Evolutionary conservation across 2,888 invertebrate species (phyloP), one percentile per base, ranked within the genome.

Genomic region (Steinernema scapterisci): DNA sequence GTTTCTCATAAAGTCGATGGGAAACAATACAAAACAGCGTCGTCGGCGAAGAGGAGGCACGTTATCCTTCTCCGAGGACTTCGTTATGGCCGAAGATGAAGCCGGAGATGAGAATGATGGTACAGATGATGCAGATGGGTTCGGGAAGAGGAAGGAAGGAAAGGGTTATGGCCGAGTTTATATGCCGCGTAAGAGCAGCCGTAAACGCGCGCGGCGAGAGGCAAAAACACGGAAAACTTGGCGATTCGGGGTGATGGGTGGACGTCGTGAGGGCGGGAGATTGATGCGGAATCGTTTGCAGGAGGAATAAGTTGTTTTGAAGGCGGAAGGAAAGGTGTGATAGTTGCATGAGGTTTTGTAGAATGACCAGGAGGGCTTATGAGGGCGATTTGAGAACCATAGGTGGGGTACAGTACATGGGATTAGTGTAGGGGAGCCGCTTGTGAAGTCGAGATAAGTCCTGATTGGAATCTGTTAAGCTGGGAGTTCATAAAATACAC

Each of bases 11-110:
- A 63, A 63, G 63, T 25, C 63, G 63, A 63, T 63, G 63, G 27
- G 63, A 63, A 63, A 63, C 63, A 63, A 63, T 63, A 63, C 63
- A 63, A 63, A 63, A 63, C 63, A 63, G 63, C 63, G 31, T 63
- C 16, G 63, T 6, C 27, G 63, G 16, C 9, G 6, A 2, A 2
- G 5, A 9, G 9, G 38, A 38, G 9, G 38, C 38, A 38, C 38
- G 38, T 38, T 38, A 38, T 3, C 38, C 38, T 3, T 9, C 3
- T 3, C 3, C 5, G 38, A 38, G 38, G 3, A 6, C 38, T 38
- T 38, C 38, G 38, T 38, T 38, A 6, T 38, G 38, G 38, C 38
- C 38, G 9, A 38, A 38, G 38, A 38, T 38, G 38, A 38, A 3
- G 38, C 38, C 38, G 38, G 38, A 38, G 38, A 38, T 38, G n/a